phyloP scores from a whole-genome alignment of 1,140 invertebrate genomes.

The Archivesica marissinica region DNA sequence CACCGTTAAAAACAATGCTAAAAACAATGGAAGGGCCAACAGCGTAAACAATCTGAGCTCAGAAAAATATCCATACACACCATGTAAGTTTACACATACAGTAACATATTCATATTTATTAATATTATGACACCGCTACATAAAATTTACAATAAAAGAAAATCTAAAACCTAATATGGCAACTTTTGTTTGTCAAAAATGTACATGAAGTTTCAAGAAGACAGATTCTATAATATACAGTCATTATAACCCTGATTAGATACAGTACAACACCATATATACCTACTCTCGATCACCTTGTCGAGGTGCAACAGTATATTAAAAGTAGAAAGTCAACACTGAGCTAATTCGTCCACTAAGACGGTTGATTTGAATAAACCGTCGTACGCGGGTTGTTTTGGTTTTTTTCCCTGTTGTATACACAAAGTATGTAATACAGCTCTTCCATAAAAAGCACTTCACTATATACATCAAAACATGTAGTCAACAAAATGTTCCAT shows the following conservation, averaged over 20 bases:
- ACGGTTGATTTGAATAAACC: too few relatives aligned
- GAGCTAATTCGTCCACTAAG: not conserved
- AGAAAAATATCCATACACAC: not conserved
- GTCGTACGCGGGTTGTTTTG: too few relatives aligned
- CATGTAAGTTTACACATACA: not conserved
- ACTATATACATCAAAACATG: conserved; percentile 30
- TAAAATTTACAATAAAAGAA: conserved; percentile 19
- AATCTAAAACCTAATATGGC: conserved; percentile 35
- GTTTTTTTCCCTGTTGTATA: conserved; percentile 4
- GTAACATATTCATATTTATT: not conserved
- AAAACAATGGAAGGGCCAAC: not conserved
- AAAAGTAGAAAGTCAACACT: not conserved
- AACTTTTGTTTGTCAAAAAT: conserved; percentile 41
- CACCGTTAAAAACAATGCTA: not conserved
- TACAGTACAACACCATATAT: conserved; percentile 2
- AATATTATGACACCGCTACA: conserved; percentile 37
- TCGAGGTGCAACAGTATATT: not conserved
- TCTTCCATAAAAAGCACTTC: not conserved
- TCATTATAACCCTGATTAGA: conserved; percentile 36
- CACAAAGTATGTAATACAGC: not conserved
- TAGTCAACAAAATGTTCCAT: conserved; percentile 20
- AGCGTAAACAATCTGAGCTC: not conserved
- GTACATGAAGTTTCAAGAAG: conserved; percentile 7
- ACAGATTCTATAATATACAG: conserved; percentile 6
- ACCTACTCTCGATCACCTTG: not conserved